phyloP scores from a whole-genome alignment of 1,140 invertebrate genomes.

The Chionoecetes opilio region DNA sequence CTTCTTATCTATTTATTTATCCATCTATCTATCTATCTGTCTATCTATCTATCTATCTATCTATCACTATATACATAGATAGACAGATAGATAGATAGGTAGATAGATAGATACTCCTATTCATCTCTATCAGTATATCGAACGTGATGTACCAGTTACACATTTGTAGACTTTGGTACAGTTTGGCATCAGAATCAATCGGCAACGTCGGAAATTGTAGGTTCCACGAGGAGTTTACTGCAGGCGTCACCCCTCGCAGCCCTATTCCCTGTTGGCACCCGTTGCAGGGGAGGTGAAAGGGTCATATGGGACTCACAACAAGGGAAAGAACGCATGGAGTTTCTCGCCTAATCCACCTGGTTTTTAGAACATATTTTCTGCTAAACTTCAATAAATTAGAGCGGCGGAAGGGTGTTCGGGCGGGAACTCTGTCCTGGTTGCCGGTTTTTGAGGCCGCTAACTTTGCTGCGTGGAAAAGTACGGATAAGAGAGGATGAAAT shows the following conservation, averaged over 20 bases:
- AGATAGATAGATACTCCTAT: too few species aligned
- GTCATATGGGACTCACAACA: conserved; percentile 5
- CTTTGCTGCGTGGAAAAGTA: neutral
- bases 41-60: too few species aligned
- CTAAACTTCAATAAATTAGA: conserved; percentile 22
- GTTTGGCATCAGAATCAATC: too few species aligned
- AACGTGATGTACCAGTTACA: too few species aligned
- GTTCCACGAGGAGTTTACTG: neutral
- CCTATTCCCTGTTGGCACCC: too few species aligned
- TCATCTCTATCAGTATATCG: too few species aligned
- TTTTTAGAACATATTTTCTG: neutral
- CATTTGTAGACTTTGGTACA: too few species aligned
- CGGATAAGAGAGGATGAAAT: neutral
- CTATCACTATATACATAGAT: too few species aligned
- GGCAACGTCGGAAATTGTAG: too few species aligned
- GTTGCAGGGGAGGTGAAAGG: neutral
- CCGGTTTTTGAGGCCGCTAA: neutral
- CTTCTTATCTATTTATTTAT: too few species aligned
- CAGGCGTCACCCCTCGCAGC: neutral
- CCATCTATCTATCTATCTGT: too few species aligned
- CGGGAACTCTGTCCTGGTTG: neutral
- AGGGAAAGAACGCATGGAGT: neutral
- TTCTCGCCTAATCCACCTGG: neutral
- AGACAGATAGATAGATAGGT: too few species aligned
- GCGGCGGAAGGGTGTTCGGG: neutral